Evolutionary conservation across 2,888 invertebrate species (phyloP).

Genomic region (Amaurobius ferox): DNA sequence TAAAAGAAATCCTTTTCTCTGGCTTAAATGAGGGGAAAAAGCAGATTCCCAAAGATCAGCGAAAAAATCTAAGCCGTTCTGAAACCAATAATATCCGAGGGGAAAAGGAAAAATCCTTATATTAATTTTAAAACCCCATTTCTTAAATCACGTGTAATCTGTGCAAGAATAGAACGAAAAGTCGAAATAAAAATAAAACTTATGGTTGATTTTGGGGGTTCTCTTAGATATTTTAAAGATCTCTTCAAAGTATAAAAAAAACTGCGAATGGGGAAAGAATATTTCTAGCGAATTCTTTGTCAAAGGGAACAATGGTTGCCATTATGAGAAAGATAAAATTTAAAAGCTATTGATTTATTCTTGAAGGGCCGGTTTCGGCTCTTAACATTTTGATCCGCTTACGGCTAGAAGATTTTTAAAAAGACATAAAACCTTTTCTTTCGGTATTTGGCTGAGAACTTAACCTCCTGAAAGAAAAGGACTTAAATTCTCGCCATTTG

Average conservation of each 20-base stretch:
- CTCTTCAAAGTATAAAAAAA: conserved; percentile 10
- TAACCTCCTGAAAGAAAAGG: conserved; percentile 28
- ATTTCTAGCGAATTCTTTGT: conserved; percentile 28
- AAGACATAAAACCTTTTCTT: conserved; percentile 12
- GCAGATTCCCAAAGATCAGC: too few relatives aligned
- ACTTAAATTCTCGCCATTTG: conserved; percentile 17
- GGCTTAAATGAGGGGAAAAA: too few relatives aligned
- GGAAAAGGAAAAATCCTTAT: not conserved
- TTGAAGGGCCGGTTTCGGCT: conserved; percentile 21
- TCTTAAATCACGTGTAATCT: conserved; percentile 9
- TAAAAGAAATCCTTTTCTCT: too few relatives aligned
- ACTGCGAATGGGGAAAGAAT: conserved; percentile 5
- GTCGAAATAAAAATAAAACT: not conserved
- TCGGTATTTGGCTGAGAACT: conserved; percentile 20
- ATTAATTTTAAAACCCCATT: conserved; percentile 14
- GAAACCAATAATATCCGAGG: not conserved
- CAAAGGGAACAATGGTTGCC: conserved; percentile 14
- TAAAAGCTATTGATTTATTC: conserved; percentile 24
- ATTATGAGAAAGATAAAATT: conserved; percentile 30
- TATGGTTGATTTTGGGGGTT: conserved; percentile 1
- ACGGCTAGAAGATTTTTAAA: conserved; percentile 5
- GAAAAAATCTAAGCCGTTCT: not conserved
- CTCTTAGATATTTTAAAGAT: conserved; percentile 15
- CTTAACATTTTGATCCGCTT: conserved; percentile 33
- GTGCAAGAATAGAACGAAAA: not conserved